Evolutionary conservation across 2,113 vertebrate species (phyloP).

Genomic region (Hystrix brachyura): DNA sequence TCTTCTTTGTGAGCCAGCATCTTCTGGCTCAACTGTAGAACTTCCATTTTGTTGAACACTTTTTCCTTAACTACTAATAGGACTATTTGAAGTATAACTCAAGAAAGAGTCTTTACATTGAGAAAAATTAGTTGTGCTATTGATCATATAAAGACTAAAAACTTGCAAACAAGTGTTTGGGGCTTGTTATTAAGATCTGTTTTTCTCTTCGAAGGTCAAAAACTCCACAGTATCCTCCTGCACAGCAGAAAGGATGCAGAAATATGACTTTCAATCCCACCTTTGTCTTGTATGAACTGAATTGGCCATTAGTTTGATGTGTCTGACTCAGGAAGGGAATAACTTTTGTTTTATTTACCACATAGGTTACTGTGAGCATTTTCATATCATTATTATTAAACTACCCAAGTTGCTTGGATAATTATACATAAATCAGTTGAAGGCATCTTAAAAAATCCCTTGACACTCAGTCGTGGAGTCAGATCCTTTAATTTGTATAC

Average conservation of each 20-base stretch:
- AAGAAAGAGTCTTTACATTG: not conserved
- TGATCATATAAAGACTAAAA: slow-evolving; percentile 77
- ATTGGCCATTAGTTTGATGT: not conserved
- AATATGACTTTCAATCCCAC: not conserved
- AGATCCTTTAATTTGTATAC: not conserved
- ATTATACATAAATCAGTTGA: not conserved
- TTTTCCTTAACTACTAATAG: not conserved
- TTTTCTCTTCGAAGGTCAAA: not conserved
- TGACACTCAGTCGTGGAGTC: not conserved
- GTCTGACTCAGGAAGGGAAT: not conserved
- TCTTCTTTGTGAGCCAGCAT: not conserved
- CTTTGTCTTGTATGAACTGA: not conserved
- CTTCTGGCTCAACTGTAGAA: not conserved
- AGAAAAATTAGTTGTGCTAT: slow-evolving; percentile 65
- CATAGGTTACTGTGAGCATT: not conserved
- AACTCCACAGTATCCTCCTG: not conserved
- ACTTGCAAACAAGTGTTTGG: slow-evolving; percentile 62
- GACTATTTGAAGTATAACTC: not conserved
- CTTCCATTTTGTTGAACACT: not conserved
- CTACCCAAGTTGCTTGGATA: not conserved
- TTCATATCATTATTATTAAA: not conserved
- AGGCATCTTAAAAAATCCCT: not conserved
- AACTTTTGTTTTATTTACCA: not conserved
- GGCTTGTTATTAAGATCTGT: not conserved
- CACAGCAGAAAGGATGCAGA: not conserved